phyloP scores from a whole-genome alignment of 2,797 vertebrate species.

The Ficedula albicollis region DNA sequence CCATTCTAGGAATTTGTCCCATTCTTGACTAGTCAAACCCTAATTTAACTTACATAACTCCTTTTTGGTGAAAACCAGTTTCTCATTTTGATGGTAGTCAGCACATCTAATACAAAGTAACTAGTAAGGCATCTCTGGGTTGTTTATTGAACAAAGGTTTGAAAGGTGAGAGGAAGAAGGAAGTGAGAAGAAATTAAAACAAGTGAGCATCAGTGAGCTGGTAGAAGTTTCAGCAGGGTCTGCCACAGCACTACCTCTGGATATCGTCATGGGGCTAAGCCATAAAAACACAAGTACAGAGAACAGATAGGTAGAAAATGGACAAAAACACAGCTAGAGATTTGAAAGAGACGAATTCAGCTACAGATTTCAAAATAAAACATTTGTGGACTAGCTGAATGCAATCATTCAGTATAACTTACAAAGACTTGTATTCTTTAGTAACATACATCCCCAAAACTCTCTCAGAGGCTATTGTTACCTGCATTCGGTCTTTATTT shows the following conservation, averaged over 20 bases:
- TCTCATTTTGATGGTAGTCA: not conserved
- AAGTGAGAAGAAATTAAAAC: constrained; percentile 5
- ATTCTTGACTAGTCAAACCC: not conserved
- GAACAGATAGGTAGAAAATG: not conserved
- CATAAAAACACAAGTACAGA: not conserved
- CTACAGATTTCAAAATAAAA: not conserved
- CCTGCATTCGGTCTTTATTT: not conserved
- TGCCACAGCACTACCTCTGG: not conserved
- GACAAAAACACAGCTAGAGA: not conserved
- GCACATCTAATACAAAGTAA: not conserved
- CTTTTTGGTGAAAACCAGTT: not conserved
- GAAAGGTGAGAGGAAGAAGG: not conserved
- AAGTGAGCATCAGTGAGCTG: not conserved
- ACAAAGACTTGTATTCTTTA: not conserved
- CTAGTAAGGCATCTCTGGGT: not conserved
- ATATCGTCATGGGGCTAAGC: not conserved
- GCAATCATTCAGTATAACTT: not conserved
- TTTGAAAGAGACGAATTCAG: not conserved
- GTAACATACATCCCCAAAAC: not conserved
- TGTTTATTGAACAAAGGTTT: not conserved
- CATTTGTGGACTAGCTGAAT: not conserved
- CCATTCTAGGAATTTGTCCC: not conserved
- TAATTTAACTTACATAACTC: not conserved
- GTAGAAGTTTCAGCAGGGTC: not conserved
- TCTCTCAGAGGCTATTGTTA: not conserved